Evolutionary conservation across 2,797 vertebrate genomes (phyloP).

Genomic region (Periparus ater): DNA sequence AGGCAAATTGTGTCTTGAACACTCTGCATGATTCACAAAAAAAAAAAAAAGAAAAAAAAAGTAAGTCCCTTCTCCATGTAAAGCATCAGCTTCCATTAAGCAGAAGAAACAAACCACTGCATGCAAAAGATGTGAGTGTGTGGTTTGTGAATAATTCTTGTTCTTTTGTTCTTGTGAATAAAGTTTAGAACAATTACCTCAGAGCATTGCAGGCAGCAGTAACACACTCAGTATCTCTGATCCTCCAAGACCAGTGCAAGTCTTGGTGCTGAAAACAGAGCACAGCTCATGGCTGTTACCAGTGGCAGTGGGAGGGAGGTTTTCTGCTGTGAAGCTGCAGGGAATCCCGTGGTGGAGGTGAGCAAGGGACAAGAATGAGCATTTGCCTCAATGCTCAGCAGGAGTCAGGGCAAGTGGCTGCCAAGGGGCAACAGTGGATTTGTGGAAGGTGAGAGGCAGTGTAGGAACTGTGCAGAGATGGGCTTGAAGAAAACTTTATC

Average conservation of each 20-base stretch:
- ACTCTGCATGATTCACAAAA: background rate
- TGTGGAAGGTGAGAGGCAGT: background rate
- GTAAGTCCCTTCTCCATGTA: background rate
- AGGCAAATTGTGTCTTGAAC: conserved; percentile 50
- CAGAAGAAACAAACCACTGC: background rate
- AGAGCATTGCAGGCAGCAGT: background rate
- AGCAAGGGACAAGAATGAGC: background rate
- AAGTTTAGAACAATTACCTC: conserved; percentile 7
- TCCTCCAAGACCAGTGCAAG: background rate
- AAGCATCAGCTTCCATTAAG: conserved; percentile 44
- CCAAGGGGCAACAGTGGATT: background rate
- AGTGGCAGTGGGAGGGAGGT: background rate
- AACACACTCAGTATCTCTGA: background rate
- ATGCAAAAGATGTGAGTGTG: background rate
- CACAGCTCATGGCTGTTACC: background rate
- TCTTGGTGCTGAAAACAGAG: background rate
- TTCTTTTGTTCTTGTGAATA: too few relatives aligned
- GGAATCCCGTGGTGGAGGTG: background rate
- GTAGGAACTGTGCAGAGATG: background rate
- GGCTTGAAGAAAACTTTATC: background rate
- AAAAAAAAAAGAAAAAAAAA: background rate
- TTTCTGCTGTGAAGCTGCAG: background rate
- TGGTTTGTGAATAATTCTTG: conserved; percentile 4
- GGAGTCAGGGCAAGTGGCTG: background rate
- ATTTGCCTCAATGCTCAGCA: background rate